Evolutionary conservation across 23 tunicate genomes (phyloP).

Genomic region (Clavelina lepadiformis): DNA sequence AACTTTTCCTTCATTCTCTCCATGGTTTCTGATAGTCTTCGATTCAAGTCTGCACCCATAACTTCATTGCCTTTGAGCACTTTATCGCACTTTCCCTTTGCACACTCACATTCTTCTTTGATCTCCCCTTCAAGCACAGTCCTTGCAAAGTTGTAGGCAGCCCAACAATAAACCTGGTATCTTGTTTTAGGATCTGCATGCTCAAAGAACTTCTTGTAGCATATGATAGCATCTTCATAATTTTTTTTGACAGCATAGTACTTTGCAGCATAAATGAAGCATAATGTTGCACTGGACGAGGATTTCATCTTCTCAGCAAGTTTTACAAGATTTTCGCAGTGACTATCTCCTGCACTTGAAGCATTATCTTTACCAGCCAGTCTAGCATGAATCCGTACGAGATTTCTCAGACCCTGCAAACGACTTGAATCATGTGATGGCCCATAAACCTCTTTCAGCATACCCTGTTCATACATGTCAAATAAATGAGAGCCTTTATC

Average conservation of each 20-base stretch:
- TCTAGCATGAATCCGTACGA: slow-evolving; percentile 10
- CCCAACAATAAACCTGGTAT: slow-evolving; percentile 40
- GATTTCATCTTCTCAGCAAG: slow-evolving; percentile 1
- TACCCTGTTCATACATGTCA: slow-evolving; percentile 21
- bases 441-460: slow-evolving; percentile 23
- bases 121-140: not conserved
- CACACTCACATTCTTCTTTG: not conserved
- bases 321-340: slow-evolving; percentile 1
- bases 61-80: slow-evolving; percentile 3
- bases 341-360: slow-evolving; percentile 3
- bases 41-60: not conserved
- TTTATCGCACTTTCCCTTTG: not conserved
- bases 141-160: slow-evolving; percentile 39
- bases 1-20: too few species aligned
- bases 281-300: slow-evolving; percentile 18
- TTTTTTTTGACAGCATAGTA: slow-evolving; percentile 30
- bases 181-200: slow-evolving; percentile 8
- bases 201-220: slow-evolving; percentile 17
- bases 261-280: slow-evolving; percentile 46
- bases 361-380: not conserved
- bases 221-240: slow-evolving; percentile 6
- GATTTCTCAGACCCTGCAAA: not conserved
- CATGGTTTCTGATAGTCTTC: too few species aligned
- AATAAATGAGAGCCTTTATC: not conserved
- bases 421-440: slow-evolving; percentile 2